Conservation (phyloP, 2,113 vertebrate genomes). For the Catharus minimus region DNA sequence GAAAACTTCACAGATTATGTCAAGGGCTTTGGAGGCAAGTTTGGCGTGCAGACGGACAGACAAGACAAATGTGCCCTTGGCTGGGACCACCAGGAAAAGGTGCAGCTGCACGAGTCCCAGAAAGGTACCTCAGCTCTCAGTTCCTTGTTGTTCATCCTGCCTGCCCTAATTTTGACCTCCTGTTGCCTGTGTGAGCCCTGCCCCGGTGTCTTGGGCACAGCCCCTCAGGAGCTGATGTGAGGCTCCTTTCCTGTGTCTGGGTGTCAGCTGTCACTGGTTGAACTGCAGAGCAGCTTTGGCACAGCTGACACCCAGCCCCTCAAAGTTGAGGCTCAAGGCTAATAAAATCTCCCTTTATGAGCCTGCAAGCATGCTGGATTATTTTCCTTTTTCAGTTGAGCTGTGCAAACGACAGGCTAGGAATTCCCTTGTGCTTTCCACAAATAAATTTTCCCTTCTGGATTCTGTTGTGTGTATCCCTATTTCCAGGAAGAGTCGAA, state of each 20-base stretch:
- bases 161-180: neutral
- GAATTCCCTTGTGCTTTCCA: neutral
- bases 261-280: neutral
- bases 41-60: constrained; percentile 95
- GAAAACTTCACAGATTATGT: constrained; percentile 85
- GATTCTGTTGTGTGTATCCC: neutral
- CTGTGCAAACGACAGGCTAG: neutral
- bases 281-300: neutral
- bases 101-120: constrained; percentile 94
- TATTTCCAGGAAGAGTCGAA: neutral
- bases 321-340: neutral
- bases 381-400: neutral
- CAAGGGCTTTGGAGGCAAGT: constrained; percentile 96
- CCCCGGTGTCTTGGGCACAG: neutral
- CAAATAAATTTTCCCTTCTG: neutral
- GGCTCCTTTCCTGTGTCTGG: neutral
- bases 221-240: neutral
- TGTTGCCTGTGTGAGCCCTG: neutral
- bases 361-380: neutral
- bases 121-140: constrained; percentile 79
- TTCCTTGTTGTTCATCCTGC: neutral
- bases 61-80: constrained; percentile 95
- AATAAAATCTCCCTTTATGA: neutral
- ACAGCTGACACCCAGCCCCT: neutral
- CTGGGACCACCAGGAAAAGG: constrained; percentile 98